A percentile compares a stretch with the other conserved stretches of the same genome.
phyloP scores from a whole-genome alignment of 2,113 vertebrate species.

The Verasper variegatus region DNA sequence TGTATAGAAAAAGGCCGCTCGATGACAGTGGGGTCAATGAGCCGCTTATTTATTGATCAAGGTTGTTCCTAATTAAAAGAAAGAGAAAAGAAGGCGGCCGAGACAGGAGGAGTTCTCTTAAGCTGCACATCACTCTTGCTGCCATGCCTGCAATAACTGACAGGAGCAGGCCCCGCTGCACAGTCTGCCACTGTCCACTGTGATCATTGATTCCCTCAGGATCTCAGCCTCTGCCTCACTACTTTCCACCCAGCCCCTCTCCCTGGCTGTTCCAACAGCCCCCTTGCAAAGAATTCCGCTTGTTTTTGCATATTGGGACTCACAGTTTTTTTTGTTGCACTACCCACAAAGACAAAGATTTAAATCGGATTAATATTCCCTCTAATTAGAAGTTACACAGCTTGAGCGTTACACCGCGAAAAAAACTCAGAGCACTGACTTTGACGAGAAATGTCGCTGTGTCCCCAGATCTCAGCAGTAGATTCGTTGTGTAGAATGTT shows the following conservation, averaged over 20 bases:
- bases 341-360: neutral
- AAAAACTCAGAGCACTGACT: neutral
- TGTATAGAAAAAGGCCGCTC: slow-evolving; percentile 9
- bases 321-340: slow-evolving; percentile 3
- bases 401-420: neutral
- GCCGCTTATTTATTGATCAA: slow-evolving; percentile 48
- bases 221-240: slow-evolving; percentile 16
- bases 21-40: slow-evolving; percentile 31
- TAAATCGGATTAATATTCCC: slow-evolving; percentile 10
- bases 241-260: slow-evolving; percentile 8
- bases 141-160: slow-evolving; percentile 46
- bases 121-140: slow-evolving; percentile 34
- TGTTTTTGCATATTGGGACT: neutral
- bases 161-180: slow-evolving; percentile 53
- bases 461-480: slow-evolving; percentile 1
- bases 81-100: slow-evolving; percentile 29
- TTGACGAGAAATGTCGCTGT: neutral
- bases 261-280: slow-evolving; percentile 6
- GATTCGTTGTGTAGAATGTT: neutral
- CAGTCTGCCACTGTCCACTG: slow-evolving; percentile 60
- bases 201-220: slow-evolving; percentile 61
- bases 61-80: slow-evolving; percentile 52
- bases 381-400: slow-evolving; percentile 24
- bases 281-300: slow-evolving; percentile 1
- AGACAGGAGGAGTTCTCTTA: slow-evolving; percentile 28